These are phyloP conservation scores for Mythimna vitellina DNA, from an alignment of 2,888 invertebrate species.

Conservation along the genomic window DNA sequence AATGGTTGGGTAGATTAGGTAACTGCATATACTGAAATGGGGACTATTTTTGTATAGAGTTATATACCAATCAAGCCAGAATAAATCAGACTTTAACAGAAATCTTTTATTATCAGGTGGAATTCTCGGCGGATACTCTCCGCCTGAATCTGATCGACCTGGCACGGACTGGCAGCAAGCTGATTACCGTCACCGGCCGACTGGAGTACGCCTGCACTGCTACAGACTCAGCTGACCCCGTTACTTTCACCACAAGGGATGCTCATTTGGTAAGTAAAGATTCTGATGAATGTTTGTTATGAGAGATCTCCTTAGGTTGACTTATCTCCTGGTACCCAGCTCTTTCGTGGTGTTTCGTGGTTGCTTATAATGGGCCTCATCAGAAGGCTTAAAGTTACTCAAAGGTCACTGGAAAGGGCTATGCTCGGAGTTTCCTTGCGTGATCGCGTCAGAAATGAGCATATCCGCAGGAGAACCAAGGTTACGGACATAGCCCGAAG, in stretches of 20 bases:
- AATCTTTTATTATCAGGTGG: slow-evolving; percentile 92
- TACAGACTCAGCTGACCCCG: slow-evolving; percentile 96
- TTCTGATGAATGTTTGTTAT: not conserved
- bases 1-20: too few species aligned
- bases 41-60: too few species aligned
- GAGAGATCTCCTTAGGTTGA: not conserved
- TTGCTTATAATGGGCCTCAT: too few species aligned
- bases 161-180: slow-evolving; percentile 95
- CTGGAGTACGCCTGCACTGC: slow-evolving; percentile 97
- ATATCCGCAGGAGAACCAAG: too few species aligned
- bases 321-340: slow-evolving; percentile 3
- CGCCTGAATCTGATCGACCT: slow-evolving; percentile 97
- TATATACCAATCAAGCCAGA: not conserved
- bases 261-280: slow-evolving; percentile 95
- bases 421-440: too few species aligned
- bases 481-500: too few species aligned
- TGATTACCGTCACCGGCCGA: slow-evolving; percentile 95
- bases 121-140: slow-evolving; percentile 97
- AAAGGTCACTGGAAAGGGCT: too few species aligned
- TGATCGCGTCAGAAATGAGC: too few species aligned
- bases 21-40: too few species aligned
- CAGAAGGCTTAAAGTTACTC: too few species aligned
- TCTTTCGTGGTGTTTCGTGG: too few species aligned
- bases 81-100: not conserved
- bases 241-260: slow-evolving; percentile 97